These are phyloP conservation scores for Poeciliopsis occidentalis DNA, from an alignment of 2,113 vertebrate species.

Conservation along the genomic window DNA sequence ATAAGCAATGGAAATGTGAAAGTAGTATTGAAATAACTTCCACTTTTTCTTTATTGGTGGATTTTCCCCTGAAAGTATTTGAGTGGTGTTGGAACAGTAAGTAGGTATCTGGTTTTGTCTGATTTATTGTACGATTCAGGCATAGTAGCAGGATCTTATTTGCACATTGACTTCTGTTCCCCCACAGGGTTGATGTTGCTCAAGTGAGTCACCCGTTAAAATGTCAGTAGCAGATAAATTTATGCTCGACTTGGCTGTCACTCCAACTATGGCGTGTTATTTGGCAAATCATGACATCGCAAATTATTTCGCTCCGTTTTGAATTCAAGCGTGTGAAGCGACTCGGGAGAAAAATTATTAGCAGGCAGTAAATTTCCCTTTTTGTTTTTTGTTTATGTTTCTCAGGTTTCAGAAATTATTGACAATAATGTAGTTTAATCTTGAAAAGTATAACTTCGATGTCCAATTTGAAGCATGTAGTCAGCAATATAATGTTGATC, in stretches of 20 bases:
- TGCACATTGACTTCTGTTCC: conserved; percentile 12
- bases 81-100: neutral
- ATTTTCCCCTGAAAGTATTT: neutral
- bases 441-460: neutral
- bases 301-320: conserved; percentile 13
- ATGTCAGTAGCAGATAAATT: conserved; percentile 42
- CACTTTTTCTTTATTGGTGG: neutral
- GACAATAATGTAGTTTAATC: neutral
- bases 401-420: conserved; percentile 1
- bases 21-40: neutral
- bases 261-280: conserved; percentile 3
- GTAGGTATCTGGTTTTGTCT: conserved; percentile 7
- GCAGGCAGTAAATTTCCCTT: conserved; percentile 1
- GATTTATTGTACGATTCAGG: conserved; percentile 5
- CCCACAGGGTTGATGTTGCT: conserved; percentile 24
- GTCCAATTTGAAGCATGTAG: too few species aligned
- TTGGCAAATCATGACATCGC: conserved; percentile 3
- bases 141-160: neutral
- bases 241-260: conserved; percentile 34
- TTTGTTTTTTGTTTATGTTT: neutral
- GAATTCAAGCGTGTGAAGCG: conserved; percentile 1
- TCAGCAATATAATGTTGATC: too few species aligned
- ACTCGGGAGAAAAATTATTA: conserved; percentile 19
- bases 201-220: conserved; percentile 7
- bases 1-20: neutral